phyloP scores from a whole-genome alignment of 2,797 vertebrate species.

The Oreochromis mossambicus region DNA sequence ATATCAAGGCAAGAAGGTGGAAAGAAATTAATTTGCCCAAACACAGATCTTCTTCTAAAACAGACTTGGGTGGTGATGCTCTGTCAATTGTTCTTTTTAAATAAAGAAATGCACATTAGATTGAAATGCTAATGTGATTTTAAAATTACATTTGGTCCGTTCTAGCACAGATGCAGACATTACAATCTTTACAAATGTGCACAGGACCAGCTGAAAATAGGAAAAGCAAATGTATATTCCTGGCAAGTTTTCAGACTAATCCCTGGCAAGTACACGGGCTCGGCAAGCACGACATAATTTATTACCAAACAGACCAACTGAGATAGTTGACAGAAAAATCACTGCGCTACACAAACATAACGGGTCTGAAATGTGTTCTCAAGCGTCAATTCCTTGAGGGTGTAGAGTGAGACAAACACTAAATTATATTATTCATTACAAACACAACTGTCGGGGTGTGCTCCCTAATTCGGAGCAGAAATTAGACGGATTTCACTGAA shows the following conservation, averaged over 20 bases:
- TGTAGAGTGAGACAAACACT: conserved; percentile 52
- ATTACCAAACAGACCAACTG: conserved; percentile 46
- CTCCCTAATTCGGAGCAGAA: conserved; percentile 30
- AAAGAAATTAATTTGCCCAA: conserved; percentile 39
- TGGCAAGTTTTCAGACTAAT: conserved; percentile 27
- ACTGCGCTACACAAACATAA: conserved; percentile 43
- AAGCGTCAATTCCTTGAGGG: conserved; percentile 47
- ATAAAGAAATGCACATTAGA: conserved; percentile 2
- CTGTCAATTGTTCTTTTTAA: not conserved
- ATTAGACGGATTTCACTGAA: conserved; percentile 1
- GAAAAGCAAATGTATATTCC: conserved; percentile 2
- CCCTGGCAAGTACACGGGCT: conserved; percentile 9
- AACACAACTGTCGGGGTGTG: conserved; percentile 30
- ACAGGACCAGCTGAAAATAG: not conserved
- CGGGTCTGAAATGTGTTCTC: conserved; percentile 47
- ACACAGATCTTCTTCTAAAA: conserved; percentile 24
- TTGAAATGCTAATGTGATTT: conserved; percentile 10
- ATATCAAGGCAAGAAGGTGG: conserved; percentile 35
- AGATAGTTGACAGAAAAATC: conserved; percentile 56
- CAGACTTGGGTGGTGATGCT: not conserved
- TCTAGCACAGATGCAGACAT: not conserved
- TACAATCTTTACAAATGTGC: not conserved
- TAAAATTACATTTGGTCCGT: not conserved
- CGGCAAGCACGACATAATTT: conserved; percentile 36
- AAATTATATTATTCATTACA: conserved; percentile 61